A percentile compares a stretch with the other conserved stretches of the same genome.
phyloP scores from a whole-genome alignment of 2,113 vertebrate genomes.

The Emydocephalus ijimae region DNA sequence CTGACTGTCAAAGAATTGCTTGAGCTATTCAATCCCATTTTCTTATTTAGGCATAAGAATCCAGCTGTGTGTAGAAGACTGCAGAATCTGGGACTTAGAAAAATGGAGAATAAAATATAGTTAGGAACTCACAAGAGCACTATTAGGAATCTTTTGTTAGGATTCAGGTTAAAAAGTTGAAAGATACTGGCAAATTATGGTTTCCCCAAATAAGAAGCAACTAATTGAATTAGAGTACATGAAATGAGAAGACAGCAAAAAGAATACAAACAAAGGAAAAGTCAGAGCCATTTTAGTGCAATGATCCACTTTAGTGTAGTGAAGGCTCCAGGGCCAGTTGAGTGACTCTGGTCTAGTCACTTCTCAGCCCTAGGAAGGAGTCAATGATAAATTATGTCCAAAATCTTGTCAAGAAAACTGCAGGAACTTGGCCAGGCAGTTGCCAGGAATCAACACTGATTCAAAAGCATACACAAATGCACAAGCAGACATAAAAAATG shows the following conservation, averaged over 20 bases:
- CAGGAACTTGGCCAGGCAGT: neutral
- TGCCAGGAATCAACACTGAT: neutral
- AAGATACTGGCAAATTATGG: neutral
- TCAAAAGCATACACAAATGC: no score
- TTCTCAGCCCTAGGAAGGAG: neutral
- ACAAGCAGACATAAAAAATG: neutral
- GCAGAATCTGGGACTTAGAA: neutral
- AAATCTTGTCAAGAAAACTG: neutral
- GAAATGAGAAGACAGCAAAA: neutral
- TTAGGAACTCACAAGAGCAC: neutral
- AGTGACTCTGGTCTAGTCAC: neutral
- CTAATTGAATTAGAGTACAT: neutral
- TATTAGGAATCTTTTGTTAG: neutral
- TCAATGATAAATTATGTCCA: neutral
- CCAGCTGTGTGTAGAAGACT: neutral
- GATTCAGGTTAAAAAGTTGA: neutral
- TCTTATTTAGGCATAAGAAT: neutral
- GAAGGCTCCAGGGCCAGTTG: neutral
- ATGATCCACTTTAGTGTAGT: neutral
- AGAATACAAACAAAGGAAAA: neutral
- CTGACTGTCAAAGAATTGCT: neutral
- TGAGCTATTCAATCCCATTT: neutral
- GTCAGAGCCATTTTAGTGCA: neutral
- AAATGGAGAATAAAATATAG: neutral
- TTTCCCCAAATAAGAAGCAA: neutral